A percentile compares a stretch with the other conserved stretches of the same genome.
phyloP scores from a whole-genome alignment of 2,113 vertebrate species.

The Diglossa brunneiventris region DNA sequence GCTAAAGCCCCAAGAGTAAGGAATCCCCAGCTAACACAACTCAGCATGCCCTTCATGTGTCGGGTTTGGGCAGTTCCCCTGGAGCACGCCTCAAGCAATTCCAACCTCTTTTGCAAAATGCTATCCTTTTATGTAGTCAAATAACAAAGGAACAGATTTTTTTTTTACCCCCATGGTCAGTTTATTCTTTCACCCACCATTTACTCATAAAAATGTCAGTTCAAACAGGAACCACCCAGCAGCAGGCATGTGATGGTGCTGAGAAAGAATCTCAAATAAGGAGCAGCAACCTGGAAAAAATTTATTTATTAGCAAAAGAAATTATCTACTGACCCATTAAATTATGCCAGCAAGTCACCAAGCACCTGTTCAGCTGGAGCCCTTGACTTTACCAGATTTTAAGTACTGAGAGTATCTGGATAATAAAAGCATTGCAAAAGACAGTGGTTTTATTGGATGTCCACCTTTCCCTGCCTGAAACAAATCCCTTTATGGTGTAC shows the following conservation, averaged over 20 bases:
- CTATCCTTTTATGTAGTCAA: background rate
- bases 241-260: background rate
- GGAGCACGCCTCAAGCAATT: background rate
- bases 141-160: background rate
- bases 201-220: background rate
- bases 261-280: background rate
- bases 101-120: background rate
- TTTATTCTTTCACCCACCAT: background rate
- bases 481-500: background rate
- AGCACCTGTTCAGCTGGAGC: background rate
- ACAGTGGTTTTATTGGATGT: background rate
- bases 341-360: background rate
- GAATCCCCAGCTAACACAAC: background rate
- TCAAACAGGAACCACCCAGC: background rate
- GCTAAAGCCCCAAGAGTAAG: background rate
- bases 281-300: background rate
- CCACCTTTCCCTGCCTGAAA: background rate
- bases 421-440: background rate
- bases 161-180: accelerated
- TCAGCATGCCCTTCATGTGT: background rate
- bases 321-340: background rate
- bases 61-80: background rate
- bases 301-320: background rate
- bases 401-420: background rate
- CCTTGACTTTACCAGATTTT: background rate